Evolutionary conservation across 2,888 invertebrate genomes (phyloP), one percentile per base, ranked within the genome.

Genomic region (Trichacis sp.): DNA sequence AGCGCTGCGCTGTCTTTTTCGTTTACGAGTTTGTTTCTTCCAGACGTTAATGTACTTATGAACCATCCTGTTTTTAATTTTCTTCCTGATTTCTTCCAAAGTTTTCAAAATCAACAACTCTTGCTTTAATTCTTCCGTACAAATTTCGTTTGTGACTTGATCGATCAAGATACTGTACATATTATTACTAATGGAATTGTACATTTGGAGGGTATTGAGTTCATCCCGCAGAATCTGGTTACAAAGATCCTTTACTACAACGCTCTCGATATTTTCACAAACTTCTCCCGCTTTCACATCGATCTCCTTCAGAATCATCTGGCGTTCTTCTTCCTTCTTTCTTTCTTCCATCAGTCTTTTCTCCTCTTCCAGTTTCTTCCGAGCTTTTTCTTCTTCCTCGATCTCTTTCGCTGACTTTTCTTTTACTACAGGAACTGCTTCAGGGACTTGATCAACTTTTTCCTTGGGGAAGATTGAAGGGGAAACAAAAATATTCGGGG

Each of bases 1-100:
- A 0, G 88, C 86, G 62, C 85, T 85, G 5, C 88, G 85, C 69
- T 87, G 87, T 15, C 85, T 80, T 66, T 84, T 85, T 33, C 85
- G 85, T 33, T 78, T 82, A 75, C 68, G 82, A 80, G 58, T 85
- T 85, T 36, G 79, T 15, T 73, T 76, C 18, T 82, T 82, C 90
- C 89, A 90, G 30, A 83, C 79, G 11, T 75, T 74, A 33, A 86
- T 84, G 59, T 85, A 87, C 30, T 83, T 83, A 12, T 77, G 69
- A 1, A 88, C 64, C 33, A 78, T 76, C 24, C 80, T 72, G n/a
- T 79, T 78, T 36, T 77, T 75, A 0, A 85, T 77, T 9, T 72
- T 84, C 19, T 71, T 76, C 29, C 72, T 85, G 70, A 87, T 78
- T 64, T 83, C 80, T 1, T 76, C 69, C n/a, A 87, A 75, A 48